Conservation (phyloP, 2,797 vertebrate species). For the Paedocypris micromegethes region DNA sequence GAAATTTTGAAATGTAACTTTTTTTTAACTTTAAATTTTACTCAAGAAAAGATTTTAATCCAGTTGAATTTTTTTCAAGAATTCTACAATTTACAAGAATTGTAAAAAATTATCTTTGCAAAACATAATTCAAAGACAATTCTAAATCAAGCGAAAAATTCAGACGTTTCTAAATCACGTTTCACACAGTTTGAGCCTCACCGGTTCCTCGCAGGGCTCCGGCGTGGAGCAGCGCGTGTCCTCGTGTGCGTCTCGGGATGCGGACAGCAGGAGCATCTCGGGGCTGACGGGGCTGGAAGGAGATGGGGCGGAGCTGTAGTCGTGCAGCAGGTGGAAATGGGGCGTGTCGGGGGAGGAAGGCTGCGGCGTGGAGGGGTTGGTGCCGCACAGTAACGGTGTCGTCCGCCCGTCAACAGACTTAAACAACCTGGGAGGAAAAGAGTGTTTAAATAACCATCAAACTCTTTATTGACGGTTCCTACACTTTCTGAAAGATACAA, state of each 20-base stretch:
- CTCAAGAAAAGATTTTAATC: no score
- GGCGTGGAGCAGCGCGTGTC: slow-evolving; percentile 82
- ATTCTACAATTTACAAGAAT: no score
- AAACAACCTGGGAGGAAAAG: slow-evolving; percentile 66
- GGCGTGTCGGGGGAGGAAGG: slow-evolving; percentile 76
- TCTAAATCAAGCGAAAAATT: no score
- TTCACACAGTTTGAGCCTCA: slow-evolving; percentile 34
- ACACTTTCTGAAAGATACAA: no score
- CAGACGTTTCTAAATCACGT: no score
- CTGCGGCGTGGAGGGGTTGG: slow-evolving; percentile 75
- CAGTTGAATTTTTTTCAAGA: no score
- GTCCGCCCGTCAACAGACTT: slow-evolving; percentile 77
- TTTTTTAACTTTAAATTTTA: no score
- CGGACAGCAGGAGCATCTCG: slow-evolving; percentile 64
- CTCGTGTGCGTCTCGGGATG: slow-evolving; percentile 72
- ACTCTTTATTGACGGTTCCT: no score
- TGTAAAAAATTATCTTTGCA: no score
- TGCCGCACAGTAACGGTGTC: slow-evolving; percentile 71
- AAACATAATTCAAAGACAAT: no score
- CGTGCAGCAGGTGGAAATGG: slow-evolving; percentile 67
- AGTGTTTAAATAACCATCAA: no score
- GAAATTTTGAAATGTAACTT: no score
- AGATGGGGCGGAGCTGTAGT: slow-evolving; percentile 69
- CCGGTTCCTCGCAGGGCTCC: slow-evolving; percentile 77
- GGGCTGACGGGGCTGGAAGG: slow-evolving; percentile 80